Evolutionary conservation across 2,113 vertebrate genomes (phyloP).

Genomic region (Myanophis thanlyinensis): DNA sequence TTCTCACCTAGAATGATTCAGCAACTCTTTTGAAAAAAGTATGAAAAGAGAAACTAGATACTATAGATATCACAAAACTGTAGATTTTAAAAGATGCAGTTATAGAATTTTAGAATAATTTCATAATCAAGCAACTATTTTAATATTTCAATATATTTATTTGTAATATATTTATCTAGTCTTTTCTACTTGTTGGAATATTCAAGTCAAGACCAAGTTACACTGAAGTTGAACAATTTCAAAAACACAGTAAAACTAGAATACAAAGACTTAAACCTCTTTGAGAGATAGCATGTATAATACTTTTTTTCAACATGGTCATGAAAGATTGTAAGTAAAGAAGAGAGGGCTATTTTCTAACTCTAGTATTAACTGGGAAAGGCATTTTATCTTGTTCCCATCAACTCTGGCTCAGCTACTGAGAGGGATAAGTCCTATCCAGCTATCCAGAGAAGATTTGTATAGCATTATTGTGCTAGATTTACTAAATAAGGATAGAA

Average conservation of each 20-base stretch:
- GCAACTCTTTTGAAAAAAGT: not conserved
- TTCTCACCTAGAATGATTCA: not conserved
- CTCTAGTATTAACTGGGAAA: not conserved
- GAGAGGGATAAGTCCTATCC: not conserved
- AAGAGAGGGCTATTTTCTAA: not conserved
- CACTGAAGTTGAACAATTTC: not conserved
- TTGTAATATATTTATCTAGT: not conserved
- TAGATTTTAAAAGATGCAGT: not conserved
- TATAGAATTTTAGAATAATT: not conserved
- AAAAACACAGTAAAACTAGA: not conserved
- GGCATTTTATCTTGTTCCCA: not conserved
- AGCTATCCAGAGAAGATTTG: not conserved
- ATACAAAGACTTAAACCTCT: not conserved
- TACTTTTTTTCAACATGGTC: not conserved
- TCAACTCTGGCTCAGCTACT: not conserved
- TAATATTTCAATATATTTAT: not conserved
- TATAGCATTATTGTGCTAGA: not conserved
- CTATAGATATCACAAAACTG: not conserved
- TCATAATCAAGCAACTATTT: not conserved
- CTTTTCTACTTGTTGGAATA: not conserved
- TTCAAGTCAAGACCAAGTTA: not conserved
- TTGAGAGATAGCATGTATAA: not conserved
- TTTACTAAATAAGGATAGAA: not conserved
- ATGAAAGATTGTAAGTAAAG: not conserved
- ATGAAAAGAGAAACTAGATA: not conserved